Evolutionary conservation across 1,140 invertebrate genomes (phyloP), one percentile per base, ranked within the genome.

Genomic region (Spodoptera litura): DNA sequence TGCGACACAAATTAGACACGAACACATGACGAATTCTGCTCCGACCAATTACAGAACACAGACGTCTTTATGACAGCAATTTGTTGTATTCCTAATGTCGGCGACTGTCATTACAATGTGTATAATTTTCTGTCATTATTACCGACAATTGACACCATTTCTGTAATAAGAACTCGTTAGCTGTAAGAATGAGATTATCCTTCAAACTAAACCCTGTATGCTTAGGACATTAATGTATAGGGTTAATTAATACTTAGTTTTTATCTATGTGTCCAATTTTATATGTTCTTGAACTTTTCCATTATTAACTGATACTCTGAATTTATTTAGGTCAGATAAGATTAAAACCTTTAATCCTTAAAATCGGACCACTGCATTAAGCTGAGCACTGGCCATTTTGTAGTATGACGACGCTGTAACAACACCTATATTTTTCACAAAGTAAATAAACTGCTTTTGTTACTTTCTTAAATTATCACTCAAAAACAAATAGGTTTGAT

Each of bases 161-260:
- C 49, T 52, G 66, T 70, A 70, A 70, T 70, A 20, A 53, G 66
- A 13, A 25, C 27, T 70, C 66, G 49, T 70, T 70, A 70, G 27
- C 49, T 53, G 15, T 70, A 70, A 52, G 66, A 52, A 70, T 70
- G 66, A 70, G 66, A 70, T 70, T 70, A 70, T 53, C 66, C 25
- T 70, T 70, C 49, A 53, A 70, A 68, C 15, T n/a, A n/a, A 49
- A 49, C n/a, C 49, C 25, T 49, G 20, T 20, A 20, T 20, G 20
- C 20, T 0, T 20, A 20, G 20, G 20, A 20, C 20, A 20, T 20
- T 0, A 20, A 20, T 31, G 6, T 25, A 13, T 15, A 13, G 52
- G 52, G 52, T 13, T 55, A 5, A 13, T 13, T 55, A 5, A 13
- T 55, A n/a, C 12, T 55, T 55, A 31, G 5, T n/a, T 31, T 3